Percentiles rank a stretch among this genome's conserved stretches.
phyloP scores from a whole-genome alignment of 2,797 vertebrate genomes.

The Momotus momota region DNA sequence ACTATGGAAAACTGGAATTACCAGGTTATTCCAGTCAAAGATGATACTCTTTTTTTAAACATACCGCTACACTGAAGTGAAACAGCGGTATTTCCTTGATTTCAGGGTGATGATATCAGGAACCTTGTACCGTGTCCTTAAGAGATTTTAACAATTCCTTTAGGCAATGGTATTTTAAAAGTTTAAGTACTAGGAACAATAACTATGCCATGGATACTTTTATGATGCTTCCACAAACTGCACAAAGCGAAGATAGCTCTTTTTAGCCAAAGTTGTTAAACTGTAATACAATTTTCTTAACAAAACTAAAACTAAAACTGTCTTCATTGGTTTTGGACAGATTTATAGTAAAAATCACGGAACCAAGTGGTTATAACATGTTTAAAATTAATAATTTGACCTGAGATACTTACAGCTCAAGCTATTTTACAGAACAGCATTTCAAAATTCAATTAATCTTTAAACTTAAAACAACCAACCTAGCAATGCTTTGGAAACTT shows the following conservation, averaged over 20 bases:
- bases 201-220: neutral
- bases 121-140: accelerated
- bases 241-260: neutral
- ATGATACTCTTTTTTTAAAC: neutral
- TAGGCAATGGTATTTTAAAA: neutral
- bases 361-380: neutral
- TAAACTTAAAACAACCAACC: neutral
- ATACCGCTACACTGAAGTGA: neutral
- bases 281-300: neutral
- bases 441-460: neutral
- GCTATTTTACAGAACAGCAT: neutral
- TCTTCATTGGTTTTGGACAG: neutral
- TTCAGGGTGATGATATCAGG: neutral
- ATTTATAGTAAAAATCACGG: neutral
- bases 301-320: neutral
- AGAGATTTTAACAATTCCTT: neutral
- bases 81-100: neutral
- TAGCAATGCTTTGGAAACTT: neutral
- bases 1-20: neutral
- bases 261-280: neutral
- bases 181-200: neutral
- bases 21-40: neutral
- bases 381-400: neutral
- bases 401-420: neutral
- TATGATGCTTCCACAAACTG: neutral